Base-by-base conservation (phyloP, 1,140 invertebrate species). In the Rhizoglyphus robini region DNA sequence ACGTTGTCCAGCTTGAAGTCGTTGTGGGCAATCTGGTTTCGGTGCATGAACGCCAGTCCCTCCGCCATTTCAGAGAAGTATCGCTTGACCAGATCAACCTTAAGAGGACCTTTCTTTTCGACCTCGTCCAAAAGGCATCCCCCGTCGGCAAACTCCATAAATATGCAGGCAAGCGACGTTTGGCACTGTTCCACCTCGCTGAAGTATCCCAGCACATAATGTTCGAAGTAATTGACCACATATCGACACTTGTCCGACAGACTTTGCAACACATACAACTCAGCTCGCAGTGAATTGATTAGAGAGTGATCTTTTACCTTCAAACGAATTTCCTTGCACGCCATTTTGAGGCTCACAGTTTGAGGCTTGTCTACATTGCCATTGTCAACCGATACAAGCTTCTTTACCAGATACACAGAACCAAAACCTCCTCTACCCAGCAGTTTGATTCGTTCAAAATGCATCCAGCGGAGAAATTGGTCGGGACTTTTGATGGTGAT, bases 1-100 rank as follows among this genome's bases (percentile, higher is more conserved):
- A 54, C 51, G 51, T 54, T 54, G 23, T 54, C 51, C 20, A 54
- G 20, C 20, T 54, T 54, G 20, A 54, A 54, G 51, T 54, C 51
- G 31, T 54, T 54, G 20, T 54, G 51, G 5, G 51, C 23, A 32
- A 54, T 54, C 31, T 32, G 51, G 23, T 54, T 54, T 8, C 51
- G 51, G 23, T 54, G 51, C 31, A 54, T 25, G 31, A 54, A 54
- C 20, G 23, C 51, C 51, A 54, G 20, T 11, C 51, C 51, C 15
- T 32, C 31, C 8, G 15, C 31, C 51, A 54, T 54, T 32, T 54
- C 51, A 8, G 51, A 11, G 23, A 54, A 54, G 51, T 54, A 54
- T 32, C 51, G 51, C 23, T 32, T 25, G 15, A 23, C 51, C 51
- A 54, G 20, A 8, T 54, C 20, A 8, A 32, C 8, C 15, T 8